Conservation (phyloP, 2,888 invertebrate species). For the Monopis laevigella region DNA sequence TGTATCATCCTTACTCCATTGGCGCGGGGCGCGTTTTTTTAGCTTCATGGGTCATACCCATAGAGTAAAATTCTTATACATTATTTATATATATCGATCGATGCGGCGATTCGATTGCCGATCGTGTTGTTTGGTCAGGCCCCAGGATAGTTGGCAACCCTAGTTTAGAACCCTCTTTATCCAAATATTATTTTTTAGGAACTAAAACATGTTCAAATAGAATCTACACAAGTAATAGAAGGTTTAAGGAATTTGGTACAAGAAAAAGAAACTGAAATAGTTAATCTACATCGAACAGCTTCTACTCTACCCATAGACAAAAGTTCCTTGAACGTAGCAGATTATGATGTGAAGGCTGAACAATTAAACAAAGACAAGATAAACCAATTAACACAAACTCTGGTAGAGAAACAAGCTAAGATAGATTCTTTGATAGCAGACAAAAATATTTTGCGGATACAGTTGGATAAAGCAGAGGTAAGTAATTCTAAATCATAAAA, state of each 20-base stretch:
- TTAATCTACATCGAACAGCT: constrained; percentile 22
- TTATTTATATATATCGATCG: too few species aligned
- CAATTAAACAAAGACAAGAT: constrained; percentile 48
- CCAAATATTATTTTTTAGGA: constrained; percentile 34
- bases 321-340: constrained; percentile 50
- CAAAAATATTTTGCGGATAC: constrained; percentile 84
- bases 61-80: too few species aligned
- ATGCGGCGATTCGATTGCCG: too few species aligned
- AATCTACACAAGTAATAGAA: constrained; percentile 40
- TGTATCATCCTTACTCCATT: too few species aligned
- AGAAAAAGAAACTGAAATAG: constrained; percentile 42
- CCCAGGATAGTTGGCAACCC: too few species aligned
- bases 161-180: too few species aligned
- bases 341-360: constrained; percentile 39
- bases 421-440: constrained; percentile 86
- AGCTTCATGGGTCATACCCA: too few species aligned
- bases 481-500: constrained; percentile 18
- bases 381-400: constrained; percentile 77
- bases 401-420: constrained; percentile 86
- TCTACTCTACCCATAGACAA: constrained; percentile 30
- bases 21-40: too few species aligned
- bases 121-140: too few species aligned
- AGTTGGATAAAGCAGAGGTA: constrained; percentile 83
- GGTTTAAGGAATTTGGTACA: constrained; percentile 34
- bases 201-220: constrained; percentile 37